Evolutionary conservation across 92 coral and sea anemone genomes (phyloP).

Genomic region (Siderastrea radians): DNA sequence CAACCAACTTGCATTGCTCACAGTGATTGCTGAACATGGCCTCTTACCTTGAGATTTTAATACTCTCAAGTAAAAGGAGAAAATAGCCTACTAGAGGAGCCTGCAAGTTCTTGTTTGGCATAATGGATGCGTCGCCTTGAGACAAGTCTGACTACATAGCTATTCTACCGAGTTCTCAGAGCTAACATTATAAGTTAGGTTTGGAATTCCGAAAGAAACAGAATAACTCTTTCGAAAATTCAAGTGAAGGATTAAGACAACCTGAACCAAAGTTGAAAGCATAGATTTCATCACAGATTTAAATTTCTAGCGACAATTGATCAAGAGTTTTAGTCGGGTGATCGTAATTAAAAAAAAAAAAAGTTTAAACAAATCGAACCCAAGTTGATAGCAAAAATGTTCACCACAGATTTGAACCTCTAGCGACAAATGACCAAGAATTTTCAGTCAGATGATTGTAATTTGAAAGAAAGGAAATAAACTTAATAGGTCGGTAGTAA

Average conservation of each 20-base stretch:
- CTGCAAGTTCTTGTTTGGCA: no score
- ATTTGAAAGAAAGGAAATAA: neutral
- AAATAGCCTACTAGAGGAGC: no score
- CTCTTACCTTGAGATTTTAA: no score
- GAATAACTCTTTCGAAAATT: no score
- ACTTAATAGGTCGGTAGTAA: no score
- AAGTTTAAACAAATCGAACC: neutral
- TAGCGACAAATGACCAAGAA: neutral
- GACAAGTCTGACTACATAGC: no score
- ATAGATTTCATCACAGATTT: neutral
- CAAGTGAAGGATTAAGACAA: neutral
- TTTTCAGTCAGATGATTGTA: neutral
- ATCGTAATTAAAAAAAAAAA: no score
- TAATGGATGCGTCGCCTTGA: no score
- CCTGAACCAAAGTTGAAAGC: neutral
- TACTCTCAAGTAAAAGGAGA: no score
- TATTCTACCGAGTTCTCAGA: neutral
- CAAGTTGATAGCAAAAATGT: neutral
- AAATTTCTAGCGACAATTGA: neutral
- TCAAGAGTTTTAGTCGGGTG: neutral
- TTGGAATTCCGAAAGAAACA: neutral
- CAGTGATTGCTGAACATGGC: no score
- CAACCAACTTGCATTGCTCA: no score
- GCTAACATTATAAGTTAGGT: neutral
- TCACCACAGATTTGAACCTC: neutral